A percentile compares a stretch with the other conserved stretches of the same genome.
These are phyloP conservation scores for Chironomus tepperi DNA, from an alignment of 1,140 invertebrate genomes.

Conservation along the genomic window DNA sequence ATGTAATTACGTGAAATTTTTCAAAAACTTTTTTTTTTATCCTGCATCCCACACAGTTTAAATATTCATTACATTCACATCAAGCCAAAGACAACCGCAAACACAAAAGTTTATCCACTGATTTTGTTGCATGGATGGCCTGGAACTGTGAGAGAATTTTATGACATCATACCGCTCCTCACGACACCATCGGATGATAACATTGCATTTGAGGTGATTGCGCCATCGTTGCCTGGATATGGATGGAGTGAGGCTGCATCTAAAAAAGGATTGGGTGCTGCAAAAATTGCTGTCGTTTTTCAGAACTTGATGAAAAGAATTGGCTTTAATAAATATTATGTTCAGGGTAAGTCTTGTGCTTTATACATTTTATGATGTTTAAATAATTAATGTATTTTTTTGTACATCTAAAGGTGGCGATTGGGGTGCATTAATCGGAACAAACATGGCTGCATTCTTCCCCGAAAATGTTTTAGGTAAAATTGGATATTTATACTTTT, in stretches of 20 bases:
- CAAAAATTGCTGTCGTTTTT: constrained; percentile 62
- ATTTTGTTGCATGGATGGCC: constrained; percentile 86
- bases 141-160: constrained; percentile 78
- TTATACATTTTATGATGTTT: not conserved
- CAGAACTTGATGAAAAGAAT: constrained; percentile 75
- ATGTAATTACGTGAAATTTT: not conserved
- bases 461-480: constrained; percentile 59
- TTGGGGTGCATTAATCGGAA: constrained; percentile 58
- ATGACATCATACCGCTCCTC: constrained; percentile 64
- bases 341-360: constrained; percentile 48
- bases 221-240: constrained; percentile 75
- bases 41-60: constrained; percentile 41
- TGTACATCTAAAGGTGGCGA: constrained; percentile 57
- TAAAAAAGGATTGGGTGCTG: constrained; percentile 50
- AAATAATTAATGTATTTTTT: too few species aligned
- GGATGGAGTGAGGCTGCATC: constrained; percentile 55
- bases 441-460: constrained; percentile 53
- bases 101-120: constrained; percentile 55
- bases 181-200: constrained; percentile 48
- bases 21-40: constrained; percentile 24
- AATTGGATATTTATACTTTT: too few species aligned
- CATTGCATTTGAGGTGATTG: constrained; percentile 70
- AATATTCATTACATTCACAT: constrained; percentile 66
- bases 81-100: constrained; percentile 40
- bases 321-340: constrained; percentile 63